These are phyloP conservation scores for Stegastes partitus DNA, from an alignment of 2,113 vertebrate genomes.

Conservation along the genomic window DNA sequence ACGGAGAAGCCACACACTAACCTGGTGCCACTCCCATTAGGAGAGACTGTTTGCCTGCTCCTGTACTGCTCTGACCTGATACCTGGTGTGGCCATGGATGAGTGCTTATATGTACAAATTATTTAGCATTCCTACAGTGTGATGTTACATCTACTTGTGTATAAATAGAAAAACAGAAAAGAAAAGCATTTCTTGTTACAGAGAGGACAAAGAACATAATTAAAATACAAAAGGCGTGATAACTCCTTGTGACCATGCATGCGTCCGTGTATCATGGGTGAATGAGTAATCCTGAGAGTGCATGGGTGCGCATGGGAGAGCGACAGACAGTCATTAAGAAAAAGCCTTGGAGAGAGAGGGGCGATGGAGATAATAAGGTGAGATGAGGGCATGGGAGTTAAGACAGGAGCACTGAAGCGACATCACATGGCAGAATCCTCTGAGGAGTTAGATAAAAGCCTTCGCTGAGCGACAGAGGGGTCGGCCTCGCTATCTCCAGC, in stretches of 20 bases:
- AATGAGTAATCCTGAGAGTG: not conserved
- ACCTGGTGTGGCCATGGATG: not conserved
- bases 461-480: constrained; percentile 35
- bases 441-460: constrained; percentile 60
- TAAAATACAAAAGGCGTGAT: not conserved
- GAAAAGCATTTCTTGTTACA: not conserved
- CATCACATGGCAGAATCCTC: constrained; percentile 51
- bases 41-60: constrained; percentile 8
- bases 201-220: not conserved
- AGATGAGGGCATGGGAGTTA: constrained; percentile 49
- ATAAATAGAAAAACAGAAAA: not conserved
- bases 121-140: not conserved
- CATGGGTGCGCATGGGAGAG: not conserved
- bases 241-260: not conserved
- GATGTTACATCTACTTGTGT: not conserved
- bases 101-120: not conserved
- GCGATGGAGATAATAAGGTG: constrained; percentile 44
- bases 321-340: constrained; percentile 1
- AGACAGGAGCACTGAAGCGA: constrained; percentile 53
- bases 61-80: constrained; percentile 17
- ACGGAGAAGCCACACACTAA: not conserved
- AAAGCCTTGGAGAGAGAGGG: constrained; percentile 7
- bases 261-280: not conserved
- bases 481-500: constrained; percentile 47
- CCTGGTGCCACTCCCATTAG: constrained; percentile 68